Base-by-base conservation (phyloP, 2,888 invertebrate genomes). In the Lissonota sp. region DNA sequence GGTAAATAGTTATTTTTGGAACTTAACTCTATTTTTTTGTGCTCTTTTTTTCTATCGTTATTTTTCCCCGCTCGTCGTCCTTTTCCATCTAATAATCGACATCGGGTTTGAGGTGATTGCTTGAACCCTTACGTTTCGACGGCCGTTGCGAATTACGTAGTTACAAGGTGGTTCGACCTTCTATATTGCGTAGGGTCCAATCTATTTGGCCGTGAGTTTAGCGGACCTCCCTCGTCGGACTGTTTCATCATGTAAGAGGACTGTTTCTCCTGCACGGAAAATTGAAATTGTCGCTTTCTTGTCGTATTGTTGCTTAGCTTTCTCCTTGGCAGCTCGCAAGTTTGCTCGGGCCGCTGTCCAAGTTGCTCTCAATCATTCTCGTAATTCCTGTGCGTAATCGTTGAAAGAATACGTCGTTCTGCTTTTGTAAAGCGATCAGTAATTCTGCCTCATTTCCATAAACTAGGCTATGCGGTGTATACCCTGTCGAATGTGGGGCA, bases 401-500 rank as follows among this genome's bases (percentile, higher is more conserved):
- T 26, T 3, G 26, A 26, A 1, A 3, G 26, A 26, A 26, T 26
- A 26, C 26, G 26, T 26, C 26, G 26, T 26, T 26, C 26, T 26
- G 26, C 3, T 26, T 26, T 3, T 26, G 26, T 26, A 26, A 26
- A 2, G 26, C 26, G 3, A 3, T 26, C 26, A 3, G 26, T 26
- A 26, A 12, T 44, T 77, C 72, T 5, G 77, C 57, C 14, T 76
- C 58, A 0, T 26, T 12, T 39, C 76, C 75, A 12, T 64, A 80
- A 6, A 72, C 37, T 16, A 79, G 58, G 26, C 37, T 44, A 39
- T 74, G 58, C 0, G 79, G 70, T 2, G 76, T 51, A 60, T 53
- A 72, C 39, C 71, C 58, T 5, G 63, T 76, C n/a, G 63, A 62
- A 44, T 76, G 16, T 86, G 83, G 12, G 63, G 60, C 14, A 64